Conservation (phyloP, 2,888 invertebrate genomes). For the Euclidia mi region DNA sequence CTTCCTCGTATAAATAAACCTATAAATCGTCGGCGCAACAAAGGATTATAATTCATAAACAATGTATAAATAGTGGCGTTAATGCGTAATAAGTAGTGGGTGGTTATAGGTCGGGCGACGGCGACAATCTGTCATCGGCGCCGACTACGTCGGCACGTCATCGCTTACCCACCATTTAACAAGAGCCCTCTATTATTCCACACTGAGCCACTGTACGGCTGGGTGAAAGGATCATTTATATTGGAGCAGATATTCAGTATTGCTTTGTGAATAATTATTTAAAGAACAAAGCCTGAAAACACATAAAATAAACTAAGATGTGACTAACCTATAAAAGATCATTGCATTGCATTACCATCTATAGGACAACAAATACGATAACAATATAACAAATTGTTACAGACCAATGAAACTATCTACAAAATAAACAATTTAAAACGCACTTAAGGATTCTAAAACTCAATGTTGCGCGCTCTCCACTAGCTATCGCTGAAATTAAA, state of each 20-base stretch:
- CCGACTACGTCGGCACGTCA: conserved; percentile 36
- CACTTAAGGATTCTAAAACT: no score
- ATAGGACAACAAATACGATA: no score
- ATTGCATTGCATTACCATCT: no score
- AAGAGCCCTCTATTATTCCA: conserved; percentile 38
- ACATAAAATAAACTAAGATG: no score
- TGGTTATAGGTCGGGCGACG: conserved; percentile 21
- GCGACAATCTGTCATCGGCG: conserved; percentile 40
- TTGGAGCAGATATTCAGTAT: conserved; percentile 29
- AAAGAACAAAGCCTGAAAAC: no score
- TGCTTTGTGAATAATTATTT: no score
- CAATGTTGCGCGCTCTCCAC: no score
- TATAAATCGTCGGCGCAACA: not conserved
- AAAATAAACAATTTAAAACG: no score
- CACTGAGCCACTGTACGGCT: conserved; percentile 25
- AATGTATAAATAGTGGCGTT: conserved; percentile 6
- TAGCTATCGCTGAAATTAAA: no score
- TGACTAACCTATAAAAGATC: no score
- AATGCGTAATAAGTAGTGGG: conserved; percentile 5
- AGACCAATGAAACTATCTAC: no score
- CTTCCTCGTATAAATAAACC: not conserved
- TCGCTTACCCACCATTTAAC: conserved; percentile 40
- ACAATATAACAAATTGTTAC: no score
- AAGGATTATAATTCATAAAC: not conserved
- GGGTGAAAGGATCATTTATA: conserved; percentile 34